Evolutionary conservation across 2,888 invertebrate genomes (phyloP), one percentile per base, ranked within the genome.

Genomic region (Campoplex nolae): DNA sequence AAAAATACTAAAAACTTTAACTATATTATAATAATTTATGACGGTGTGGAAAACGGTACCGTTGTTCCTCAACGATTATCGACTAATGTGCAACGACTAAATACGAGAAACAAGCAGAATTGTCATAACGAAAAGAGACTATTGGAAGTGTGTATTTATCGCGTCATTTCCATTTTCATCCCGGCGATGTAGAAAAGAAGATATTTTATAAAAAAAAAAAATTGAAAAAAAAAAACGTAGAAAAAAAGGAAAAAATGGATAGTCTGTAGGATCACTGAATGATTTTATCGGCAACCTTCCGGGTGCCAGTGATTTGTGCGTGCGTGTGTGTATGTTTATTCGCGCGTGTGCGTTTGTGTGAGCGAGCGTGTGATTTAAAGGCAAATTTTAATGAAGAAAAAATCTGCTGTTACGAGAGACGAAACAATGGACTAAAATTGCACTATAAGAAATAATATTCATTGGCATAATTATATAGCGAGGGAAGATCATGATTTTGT

Each of bases 21-120:
- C 48, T 83, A 58, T 54, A 45, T 48, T 70, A 48, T 83, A 81
- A 78, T 86, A 51, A 86, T 86, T 86, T 84, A 84, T 86, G 54
- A 54, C 71, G 68, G 23, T 62, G 83, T 67, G 70, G 68, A 71
- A 54, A 67, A 54, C 58, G 80, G 16, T 74, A 23, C 76, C 82
- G 85, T 76, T 74, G 42, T 76, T 80, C 54, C 58, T 80, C 76
- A 74, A 78, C 56, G 54, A 84, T 54, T 78, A 87, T 82, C 84
- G 81, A 78, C 54, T 78, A 84, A 84, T 48, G 87, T 84, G 87
- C 86, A 84, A 86, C 83, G 76, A 80, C 18, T 51, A 51, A 35
- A 32, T 28, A 58, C 58, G 71, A 70, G 54, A 67, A 32, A n/a
- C 18, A n/a, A 51, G 35, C 23, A 74, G 23, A n/a, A 32, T 18